These are phyloP conservation scores for Lydus trimaculatus DNA, from an alignment of 2,888 invertebrate species.

Conservation along the genomic window DNA sequence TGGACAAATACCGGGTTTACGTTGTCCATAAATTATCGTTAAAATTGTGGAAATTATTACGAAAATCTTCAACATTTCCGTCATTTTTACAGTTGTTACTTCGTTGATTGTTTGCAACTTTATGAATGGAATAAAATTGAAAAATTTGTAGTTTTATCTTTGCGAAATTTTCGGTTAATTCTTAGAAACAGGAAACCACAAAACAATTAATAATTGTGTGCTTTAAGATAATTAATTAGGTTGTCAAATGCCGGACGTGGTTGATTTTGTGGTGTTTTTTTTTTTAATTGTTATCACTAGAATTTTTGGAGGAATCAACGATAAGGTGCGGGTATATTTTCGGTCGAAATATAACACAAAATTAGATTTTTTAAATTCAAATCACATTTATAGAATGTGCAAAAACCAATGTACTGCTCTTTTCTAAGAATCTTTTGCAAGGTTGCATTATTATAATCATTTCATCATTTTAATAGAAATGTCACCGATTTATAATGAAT, in stretches of 20 bases:
- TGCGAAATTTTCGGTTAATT: not conserved
- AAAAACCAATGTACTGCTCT: too few species aligned
- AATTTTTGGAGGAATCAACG: too few species aligned
- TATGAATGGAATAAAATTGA: not conserved
- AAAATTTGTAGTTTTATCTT: not conserved
- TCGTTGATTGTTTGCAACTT: not conserved
- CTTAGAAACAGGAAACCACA: not conserved
- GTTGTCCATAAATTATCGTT: conserved; percentile 10
- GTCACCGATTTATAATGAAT: too few species aligned
- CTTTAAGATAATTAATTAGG: not conserved
- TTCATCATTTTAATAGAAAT: too few species aligned
- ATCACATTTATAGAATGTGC: too few species aligned
- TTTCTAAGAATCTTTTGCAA: too few species aligned
- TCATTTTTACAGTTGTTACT: not conserved
- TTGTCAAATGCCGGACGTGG: not conserved
- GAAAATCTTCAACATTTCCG: conserved; percentile 16
- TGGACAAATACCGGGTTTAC: conserved; percentile 23
- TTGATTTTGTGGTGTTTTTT: not conserved
- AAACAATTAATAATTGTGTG: not conserved
- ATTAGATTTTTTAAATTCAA: too few species aligned
- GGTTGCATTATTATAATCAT: too few species aligned
- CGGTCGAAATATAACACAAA: too few species aligned
- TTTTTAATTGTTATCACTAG: too few species aligned
- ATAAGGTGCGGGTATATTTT: too few species aligned
- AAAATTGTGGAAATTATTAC: conserved; percentile 1